Conservation (phyloP, 2,113 vertebrate species). For the rabbit (Oryctolagus cuniculus) region mOryCun1.1 NC_091437.1:27947501-27948000, state of each 20-base stretch:
- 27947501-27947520: not conserved
- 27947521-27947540: not conserved
- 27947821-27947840: constrained; percentile 20
- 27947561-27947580: constrained; percentile 9
- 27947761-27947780: constrained; percentile 37
- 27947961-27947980: constrained; percentile 8
- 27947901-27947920: not conserved
- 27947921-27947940: not conserved
- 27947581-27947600: not conserved
- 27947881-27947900: constrained; percentile 34
- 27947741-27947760: constrained; percentile 26
- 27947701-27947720: not conserved
- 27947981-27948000: not conserved
- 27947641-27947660: constrained; percentile 53
- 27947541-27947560: constrained; percentile 50
- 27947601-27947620: constrained; percentile 10
- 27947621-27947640: not conserved
- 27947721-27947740: constrained; percentile 13
- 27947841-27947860: not conserved
- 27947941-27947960: not conserved
- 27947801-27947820: constrained; percentile 3
- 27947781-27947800: not conserved
- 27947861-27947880: not conserved
- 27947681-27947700: not conserved
- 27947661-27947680: constrained; percentile 31